A percentile compares a stretch with the other conserved stretches of the same genome.
These are phyloP conservation scores for Hemitrygon akajei DNA, from an alignment of 2,797 vertebrate genomes.

Conservation along the genomic window DNA sequence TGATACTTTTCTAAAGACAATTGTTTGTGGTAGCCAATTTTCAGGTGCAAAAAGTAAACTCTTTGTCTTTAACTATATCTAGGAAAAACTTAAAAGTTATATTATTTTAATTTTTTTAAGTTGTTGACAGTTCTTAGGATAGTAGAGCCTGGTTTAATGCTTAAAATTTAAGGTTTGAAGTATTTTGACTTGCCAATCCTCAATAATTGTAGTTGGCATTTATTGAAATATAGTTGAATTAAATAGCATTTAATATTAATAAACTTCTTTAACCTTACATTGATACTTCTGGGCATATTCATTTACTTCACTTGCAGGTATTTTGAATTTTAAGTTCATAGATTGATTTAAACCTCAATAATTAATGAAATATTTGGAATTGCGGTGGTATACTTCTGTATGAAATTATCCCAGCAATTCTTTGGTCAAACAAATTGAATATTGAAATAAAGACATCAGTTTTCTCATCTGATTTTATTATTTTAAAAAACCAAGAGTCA, in stretches of 20 bases:
- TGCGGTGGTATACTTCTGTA: not conserved
- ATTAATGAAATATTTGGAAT: conserved; percentile 7
- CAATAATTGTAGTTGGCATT: not conserved
- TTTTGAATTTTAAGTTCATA: not conserved
- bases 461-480: not conserved
- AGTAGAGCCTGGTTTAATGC: not conserved
- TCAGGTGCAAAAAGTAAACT: too few relatives aligned
- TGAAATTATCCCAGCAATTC: not conserved
- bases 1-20: too few relatives aligned
- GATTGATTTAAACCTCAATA: conserved; percentile 33
- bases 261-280: not conserved
- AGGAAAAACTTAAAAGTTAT: too few relatives aligned
- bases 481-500: not conserved
- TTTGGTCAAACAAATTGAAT: not conserved
- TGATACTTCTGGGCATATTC: not conserved
- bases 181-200: not conserved
- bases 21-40: too few relatives aligned
- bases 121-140: not conserved
- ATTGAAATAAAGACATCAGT: not conserved
- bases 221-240: conserved; percentile 14
- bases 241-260: conserved; percentile 31
- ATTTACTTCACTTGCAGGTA: not conserved
- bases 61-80: too few relatives aligned
- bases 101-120: too few relatives aligned
- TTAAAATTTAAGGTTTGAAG: not conserved